A percentile compares a stretch with the other conserved stretches of the same genome.
Conservation (phyloP, 2,888 invertebrate species). For the Meganola albula region DNA sequence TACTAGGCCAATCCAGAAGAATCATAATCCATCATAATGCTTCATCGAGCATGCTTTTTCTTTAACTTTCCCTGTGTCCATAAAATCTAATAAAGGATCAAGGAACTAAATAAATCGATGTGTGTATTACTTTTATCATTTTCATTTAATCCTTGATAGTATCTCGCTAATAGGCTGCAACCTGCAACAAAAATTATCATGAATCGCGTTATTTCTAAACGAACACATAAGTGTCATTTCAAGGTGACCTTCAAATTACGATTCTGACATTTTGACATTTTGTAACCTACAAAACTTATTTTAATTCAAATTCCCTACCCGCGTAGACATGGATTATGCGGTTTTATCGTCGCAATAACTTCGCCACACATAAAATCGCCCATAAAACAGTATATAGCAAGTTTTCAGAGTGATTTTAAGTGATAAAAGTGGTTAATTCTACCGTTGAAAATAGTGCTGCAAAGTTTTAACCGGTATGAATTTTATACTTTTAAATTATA, state of each 20-base stretch:
- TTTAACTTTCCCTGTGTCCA: too few species aligned
- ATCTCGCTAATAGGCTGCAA: too few species aligned
- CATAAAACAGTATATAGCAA: slow-evolving; percentile 38
- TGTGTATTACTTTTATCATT: neutral
- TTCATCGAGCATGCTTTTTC: too few species aligned
- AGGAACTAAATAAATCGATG: too few species aligned
- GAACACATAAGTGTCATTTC: slow-evolving; percentile 45
- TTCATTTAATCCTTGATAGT: slow-evolving; percentile 1
- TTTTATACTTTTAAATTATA: slow-evolving; percentile 36
- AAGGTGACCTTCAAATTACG: slow-evolving; percentile 69
- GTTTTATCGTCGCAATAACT: slow-evolving; percentile 42
- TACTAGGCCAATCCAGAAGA: too few species aligned
- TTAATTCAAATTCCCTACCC: slow-evolving; percentile 66
- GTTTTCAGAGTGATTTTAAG: slow-evolving; percentile 49
- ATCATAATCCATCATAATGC: too few species aligned
- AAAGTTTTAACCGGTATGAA: slow-evolving; percentile 44
- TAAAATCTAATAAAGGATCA: too few species aligned
- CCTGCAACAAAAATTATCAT: too few species aligned
- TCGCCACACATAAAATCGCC: slow-evolving; percentile 27
- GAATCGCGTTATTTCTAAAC: slow-evolving; percentile 6
- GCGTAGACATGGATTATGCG: slow-evolving; percentile 56
- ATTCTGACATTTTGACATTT: slow-evolving; percentile 63
- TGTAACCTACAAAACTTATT: slow-evolving; percentile 53
- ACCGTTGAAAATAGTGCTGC: slow-evolving; percentile 15
- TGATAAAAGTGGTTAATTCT: slow-evolving; percentile 43